Base-by-base conservation (phyloP, 2,888 invertebrate genomes). In the Blera fallax region DNA sequence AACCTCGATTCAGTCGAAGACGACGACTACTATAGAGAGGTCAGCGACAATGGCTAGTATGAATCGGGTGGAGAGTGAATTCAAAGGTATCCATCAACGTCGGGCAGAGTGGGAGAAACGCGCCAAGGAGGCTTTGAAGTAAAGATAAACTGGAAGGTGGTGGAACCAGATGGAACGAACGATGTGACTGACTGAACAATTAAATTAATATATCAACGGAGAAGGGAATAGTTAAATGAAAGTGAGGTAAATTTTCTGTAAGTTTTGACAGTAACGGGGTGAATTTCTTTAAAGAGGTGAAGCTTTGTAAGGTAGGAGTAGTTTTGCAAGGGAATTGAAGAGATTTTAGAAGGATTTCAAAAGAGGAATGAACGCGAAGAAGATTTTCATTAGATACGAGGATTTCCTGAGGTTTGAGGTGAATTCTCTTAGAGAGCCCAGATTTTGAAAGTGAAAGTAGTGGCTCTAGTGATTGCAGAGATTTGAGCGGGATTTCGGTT, bases 41-140 rank as follows among this genome's bases (percentile, higher is more conserved):
- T 91, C 91, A 3, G 91, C 91, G 3, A 91, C 91, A 5, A 89
- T 91, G 74, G 73, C 72, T 2, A 81, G 8, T 8, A 81, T 85
- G 76, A 81, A 77, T 40, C 74, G 85, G 5, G 72, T 76, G 8
- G 84, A 87, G 24, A 89, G 89, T 50, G 92, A 92, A 74, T 95
- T 95, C 89, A 95, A 95, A 89, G 95, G 95, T 81, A 96, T 96
- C 87, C 94, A 95, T 90, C 95, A 96, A 89, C 94, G 95, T 89
- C 93, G 95, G 76, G 96, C 96, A 5, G 95, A 96, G 90, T 96
- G 96, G 96, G 96, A 96, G 91, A 94, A 95, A 88, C 93, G 96
- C 88, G 95, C 95, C 40, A 95, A 95, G 91, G 95, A 95, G 91
- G 95, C 92, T 74, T 89, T 91, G 40, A 92, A 92, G 70, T 92